phyloP scores from a whole-genome alignment of 2,113 vertebrate species.

The Perccottus glenii region DNA sequence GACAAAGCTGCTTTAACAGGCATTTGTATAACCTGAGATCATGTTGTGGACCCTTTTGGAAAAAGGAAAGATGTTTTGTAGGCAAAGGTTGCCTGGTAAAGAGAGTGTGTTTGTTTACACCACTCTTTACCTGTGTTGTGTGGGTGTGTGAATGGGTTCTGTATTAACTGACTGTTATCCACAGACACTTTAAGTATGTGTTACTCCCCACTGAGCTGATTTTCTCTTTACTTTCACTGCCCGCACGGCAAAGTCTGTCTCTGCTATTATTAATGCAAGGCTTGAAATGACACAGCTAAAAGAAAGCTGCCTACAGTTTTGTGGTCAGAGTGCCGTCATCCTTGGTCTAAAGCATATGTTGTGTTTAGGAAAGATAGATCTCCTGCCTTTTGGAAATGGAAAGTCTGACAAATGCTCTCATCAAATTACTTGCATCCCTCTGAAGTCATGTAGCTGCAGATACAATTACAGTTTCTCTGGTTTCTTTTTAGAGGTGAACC shows the following conservation, averaged over 20 bases:
- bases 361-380: constrained; percentile 4
- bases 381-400: constrained; percentile 47
- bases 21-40: constrained; percentile 21
- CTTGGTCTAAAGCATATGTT: constrained; percentile 17
- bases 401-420: constrained; percentile 58
- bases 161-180: constrained; percentile 4
- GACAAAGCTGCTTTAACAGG: constrained; percentile 10
- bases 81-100: constrained; percentile 1
- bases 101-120: constrained; percentile 31
- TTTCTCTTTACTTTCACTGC: constrained; percentile 21
- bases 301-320: constrained; percentile 30
- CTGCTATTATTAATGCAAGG: constrained; percentile 35
- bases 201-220: constrained; percentile 35
- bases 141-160: constrained; percentile 8
- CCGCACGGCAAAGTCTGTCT: constrained; percentile 9
- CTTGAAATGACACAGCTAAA: constrained; percentile 39
- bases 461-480: constrained; percentile 40
- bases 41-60: neutral
- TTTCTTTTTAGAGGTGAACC: constrained; percentile 41
- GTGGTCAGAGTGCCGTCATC: constrained; percentile 32
- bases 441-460: constrained; percentile 44
- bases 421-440: constrained; percentile 35
- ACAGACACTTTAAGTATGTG: constrained; percentile 30
- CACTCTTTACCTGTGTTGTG: constrained; percentile 9
- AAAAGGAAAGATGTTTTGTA: neutral